Base-by-base conservation (phyloP, 2,113 vertebrate species). In the Sylvia atricapilla region DNA sequence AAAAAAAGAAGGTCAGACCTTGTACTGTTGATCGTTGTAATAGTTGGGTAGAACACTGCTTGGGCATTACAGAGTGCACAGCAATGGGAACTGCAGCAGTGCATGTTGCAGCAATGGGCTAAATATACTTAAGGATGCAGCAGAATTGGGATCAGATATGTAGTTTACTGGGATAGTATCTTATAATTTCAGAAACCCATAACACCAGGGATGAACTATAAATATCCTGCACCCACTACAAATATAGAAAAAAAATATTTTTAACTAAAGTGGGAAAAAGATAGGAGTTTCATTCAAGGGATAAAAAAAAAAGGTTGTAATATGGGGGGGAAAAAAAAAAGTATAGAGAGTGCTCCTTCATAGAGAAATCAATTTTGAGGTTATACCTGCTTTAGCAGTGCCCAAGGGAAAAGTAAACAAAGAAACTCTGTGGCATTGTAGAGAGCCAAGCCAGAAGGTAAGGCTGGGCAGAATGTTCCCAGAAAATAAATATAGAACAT, bases 401-500 rank as follows among this genome's bases (percentile, higher is more conserved):
- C 73, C 84, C 41, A 77, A 55, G 79, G 52, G 69, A 93, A 84
- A 88, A 78, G 37, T 62, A 88, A 90, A 73, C 75, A 93, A 88
- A 67, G 27, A 72, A 84, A 50, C 20, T 4, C 53, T 4, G 28
- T 60, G 67, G 44, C 44, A 63, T 89, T 92, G 41, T 21, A 80
- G n/a, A 80, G 15, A 87, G 31, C 41, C 27, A 89, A 84, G 46
- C 67, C 64, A 94, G 64, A 90, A 93, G 63, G 76, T 84, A 84
- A 84, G 81, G 56, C 52, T 87, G 41, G 59, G 80, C 23, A 83
- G 74, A 93, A 66, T 68, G 47, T 66, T 94, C 86, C 72, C 37
- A 7, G 60, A 77, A 95, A 94, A 89, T 59, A 94, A 47, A 92
- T 72, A 91, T 50, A 96, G 52, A 43, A 60, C 59, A 90, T 92